Evolutionary conservation across 1,140 invertebrate species (phyloP), one percentile per base, ranked within the genome.

Genomic region (Sweltsa coloradensis): DNA sequence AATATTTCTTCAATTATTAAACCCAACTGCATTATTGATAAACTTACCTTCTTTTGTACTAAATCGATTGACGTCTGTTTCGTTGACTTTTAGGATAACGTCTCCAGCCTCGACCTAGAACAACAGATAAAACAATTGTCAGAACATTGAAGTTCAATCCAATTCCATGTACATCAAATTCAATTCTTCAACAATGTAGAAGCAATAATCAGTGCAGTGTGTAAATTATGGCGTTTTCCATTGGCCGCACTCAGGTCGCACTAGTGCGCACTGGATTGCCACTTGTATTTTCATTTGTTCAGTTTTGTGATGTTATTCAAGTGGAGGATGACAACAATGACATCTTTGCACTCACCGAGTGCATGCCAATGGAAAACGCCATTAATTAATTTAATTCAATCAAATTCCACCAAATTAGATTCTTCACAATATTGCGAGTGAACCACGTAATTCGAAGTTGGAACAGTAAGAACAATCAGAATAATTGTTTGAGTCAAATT

Each of bases 11-110:
- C n/a, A n/a, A n/a, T n/a, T n/a, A n/a, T n/a, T n/a, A n/a, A n/a
- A n/a, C n/a, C n/a, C n/a, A n/a, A n/a, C n/a, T n/a, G n/a, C n/a
- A n/a, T 9, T n/a, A 31, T 31, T 31, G 43, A 40, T 41, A 34
- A 45, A 56, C 57, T 69, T 65, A 87, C 87, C 86, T 83, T 92
- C 87, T 75, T 89, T 89, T 56, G 85, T 91, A 63, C 80, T 88
- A 60, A 89, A 83, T 65, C 81, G 78, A 70, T 88, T 85, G 55
- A 93, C 87, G 71, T 90, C 84, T 60, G 84, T 83, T 68, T 86
- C 86, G 72, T 93, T 93, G 59, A 93, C 84, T 77, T 87, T 87
- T 63, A 92, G 72, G 66, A 93, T 87, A 60, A 93, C 81, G 73
- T 94, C 89, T 53, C 89, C 89, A 55, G 86, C 83, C 73, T 92